These are phyloP conservation scores for Cotesia chilonis DNA, from an alignment of 1,140 invertebrate species.

Conservation along the genomic window DNA sequence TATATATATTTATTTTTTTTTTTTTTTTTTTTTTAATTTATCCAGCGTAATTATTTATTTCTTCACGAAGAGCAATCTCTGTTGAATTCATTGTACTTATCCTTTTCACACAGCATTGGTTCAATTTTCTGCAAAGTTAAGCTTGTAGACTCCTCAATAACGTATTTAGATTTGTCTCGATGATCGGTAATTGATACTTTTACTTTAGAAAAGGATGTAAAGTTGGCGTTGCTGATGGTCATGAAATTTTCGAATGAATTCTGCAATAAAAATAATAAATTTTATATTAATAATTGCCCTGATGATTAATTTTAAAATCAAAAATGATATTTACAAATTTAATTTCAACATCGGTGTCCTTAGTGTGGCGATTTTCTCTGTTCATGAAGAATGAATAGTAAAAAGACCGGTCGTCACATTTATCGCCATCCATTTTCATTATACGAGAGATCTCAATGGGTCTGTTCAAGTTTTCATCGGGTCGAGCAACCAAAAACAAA, in stretches of 20 bases:
- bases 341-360: background rate
- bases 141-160: conserved; percentile 10
- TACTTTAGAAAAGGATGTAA: conserved; percentile 8
- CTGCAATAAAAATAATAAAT: conserved; percentile 3
- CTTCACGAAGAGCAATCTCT: background rate
- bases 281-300: no score
- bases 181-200: background rate
- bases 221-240: conserved; percentile 4
- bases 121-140: background rate
- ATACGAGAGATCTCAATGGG: background rate
- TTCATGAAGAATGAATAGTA: background rate
- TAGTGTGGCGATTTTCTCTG: background rate
- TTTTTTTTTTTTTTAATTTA: background rate
- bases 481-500: conserved; percentile 1
- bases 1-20: no score
- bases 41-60: background rate
- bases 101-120: background rate
- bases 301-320: background rate
- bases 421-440: background rate
- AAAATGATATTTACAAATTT: background rate
- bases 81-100: background rate
- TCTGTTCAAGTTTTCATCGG: background rate
- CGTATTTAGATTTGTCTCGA: background rate
- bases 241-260: conserved; percentile 9
- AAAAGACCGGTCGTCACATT: background rate